Conservation (phyloP, 2,888 invertebrate genomes). For the Augochlorella aurata region DNA sequence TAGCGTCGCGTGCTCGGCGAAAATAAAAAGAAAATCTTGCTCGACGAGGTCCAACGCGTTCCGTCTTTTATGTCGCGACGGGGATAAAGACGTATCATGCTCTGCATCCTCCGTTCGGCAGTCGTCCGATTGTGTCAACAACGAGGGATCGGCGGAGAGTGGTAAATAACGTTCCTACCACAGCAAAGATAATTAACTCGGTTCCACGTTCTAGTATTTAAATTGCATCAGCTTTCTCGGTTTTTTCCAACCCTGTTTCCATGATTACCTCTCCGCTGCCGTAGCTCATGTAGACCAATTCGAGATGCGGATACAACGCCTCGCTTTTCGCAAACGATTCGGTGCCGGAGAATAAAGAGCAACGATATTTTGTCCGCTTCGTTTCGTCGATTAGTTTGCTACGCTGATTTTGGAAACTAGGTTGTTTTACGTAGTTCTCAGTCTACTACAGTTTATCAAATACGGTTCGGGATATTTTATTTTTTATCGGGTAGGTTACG, state of each 20-base stretch:
- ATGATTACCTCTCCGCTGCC: slow-evolving; percentile 1
- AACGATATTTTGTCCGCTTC: neutral
- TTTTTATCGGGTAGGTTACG: no score
- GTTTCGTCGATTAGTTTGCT: neutral
- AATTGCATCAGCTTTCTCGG: neutral
- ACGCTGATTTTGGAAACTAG: neutral
- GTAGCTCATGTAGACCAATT: no score
- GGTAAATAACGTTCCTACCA: slow-evolving; percentile 57
- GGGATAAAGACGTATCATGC: neutral
- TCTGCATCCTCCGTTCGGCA: slow-evolving; percentile 13
- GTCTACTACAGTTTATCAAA: neutral
- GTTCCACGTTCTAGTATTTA: slow-evolving; percentile 23
- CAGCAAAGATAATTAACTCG: slow-evolving; percentile 55
- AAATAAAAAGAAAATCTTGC: slow-evolving; percentile 7
- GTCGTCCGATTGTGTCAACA: slow-evolving; percentile 12
- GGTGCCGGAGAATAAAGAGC: neutral
- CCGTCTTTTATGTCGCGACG: neutral
- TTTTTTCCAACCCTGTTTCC: slow-evolving; percentile 17
- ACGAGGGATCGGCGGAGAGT: slow-evolving; percentile 21
- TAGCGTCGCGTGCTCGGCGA: neutral
- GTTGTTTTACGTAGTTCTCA: neutral
- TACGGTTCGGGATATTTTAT: no score
- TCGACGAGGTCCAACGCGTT: neutral
- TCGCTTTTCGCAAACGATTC: neutral
- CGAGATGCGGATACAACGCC: neutral